Conservation (phyloP, 2,113 vertebrate genomes). For the Chiloscyllium plagiosum region DNA sequence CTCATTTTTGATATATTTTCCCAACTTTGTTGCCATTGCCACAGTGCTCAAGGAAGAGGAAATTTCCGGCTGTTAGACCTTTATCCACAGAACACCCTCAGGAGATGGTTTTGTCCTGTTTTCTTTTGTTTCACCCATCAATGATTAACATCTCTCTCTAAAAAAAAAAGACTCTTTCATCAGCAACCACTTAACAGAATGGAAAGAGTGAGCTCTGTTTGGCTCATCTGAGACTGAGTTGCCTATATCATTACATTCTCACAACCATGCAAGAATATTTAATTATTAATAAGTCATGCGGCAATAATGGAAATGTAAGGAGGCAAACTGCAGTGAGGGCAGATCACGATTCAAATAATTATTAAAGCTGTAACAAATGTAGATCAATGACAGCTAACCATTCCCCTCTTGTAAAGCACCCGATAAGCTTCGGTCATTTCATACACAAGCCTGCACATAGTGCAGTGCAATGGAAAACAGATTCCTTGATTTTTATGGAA, state of each 20-base stretch:
- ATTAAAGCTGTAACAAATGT: constrained; percentile 13
- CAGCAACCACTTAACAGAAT: constrained; percentile 9
- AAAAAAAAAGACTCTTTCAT: constrained; percentile 19
- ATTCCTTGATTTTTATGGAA: background rate
- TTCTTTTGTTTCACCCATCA: background rate
- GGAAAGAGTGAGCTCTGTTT: constrained; percentile 1
- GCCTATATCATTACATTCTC: constrained; percentile 2
- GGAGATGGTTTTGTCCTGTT: background rate
- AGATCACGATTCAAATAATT: constrained; percentile 27
- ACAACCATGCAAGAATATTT: background rate
- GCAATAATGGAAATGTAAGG: constrained; percentile 31
- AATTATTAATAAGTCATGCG: constrained; percentile 2
- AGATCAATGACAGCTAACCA: background rate
- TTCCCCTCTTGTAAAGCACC: background rate
- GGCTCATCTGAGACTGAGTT: background rate
- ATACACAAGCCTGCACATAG: constrained; percentile 1
- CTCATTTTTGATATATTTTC: too few relatives aligned
- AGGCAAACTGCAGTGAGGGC: background rate
- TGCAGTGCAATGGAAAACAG: background rate
- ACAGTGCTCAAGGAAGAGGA: too few relatives aligned
- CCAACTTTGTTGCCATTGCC: too few relatives aligned
- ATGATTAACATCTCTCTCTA: background rate
- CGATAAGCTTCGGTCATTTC: background rate
- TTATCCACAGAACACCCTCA: background rate
- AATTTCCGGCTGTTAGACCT: too few relatives aligned